These are phyloP conservation scores for Equus przewalskii DNA, from an alignment of 2,113 vertebrate species.

Conservation along the genomic window DNA sequence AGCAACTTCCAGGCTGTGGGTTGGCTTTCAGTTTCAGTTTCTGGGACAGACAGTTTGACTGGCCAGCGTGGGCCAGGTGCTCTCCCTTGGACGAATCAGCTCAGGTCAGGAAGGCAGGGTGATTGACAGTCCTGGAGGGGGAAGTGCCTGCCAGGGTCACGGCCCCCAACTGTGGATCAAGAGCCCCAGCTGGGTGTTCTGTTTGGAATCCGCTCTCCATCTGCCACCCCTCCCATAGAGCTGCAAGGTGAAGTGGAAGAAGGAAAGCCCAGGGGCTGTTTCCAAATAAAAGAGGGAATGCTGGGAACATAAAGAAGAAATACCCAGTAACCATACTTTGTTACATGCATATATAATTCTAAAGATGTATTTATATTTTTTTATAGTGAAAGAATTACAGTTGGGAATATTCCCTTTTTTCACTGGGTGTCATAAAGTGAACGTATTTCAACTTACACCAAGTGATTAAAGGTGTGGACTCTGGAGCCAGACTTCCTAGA, in stretches of 20 bases:
- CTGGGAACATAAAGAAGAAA: not conserved
- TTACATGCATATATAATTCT: not conserved
- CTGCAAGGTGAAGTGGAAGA: rapidly evolving
- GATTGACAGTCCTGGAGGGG: not conserved
- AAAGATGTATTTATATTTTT: not conserved
- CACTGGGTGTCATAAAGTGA: not conserved
- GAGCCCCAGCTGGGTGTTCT: not conserved
- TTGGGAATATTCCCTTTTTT: not conserved
- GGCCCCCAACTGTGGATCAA: not conserved
- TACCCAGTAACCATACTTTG: not conserved
- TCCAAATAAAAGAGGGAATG: not conserved
- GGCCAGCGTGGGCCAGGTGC: not conserved
- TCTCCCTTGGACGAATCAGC: not conserved
- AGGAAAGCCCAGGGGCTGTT: not conserved
- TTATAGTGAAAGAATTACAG: not conserved
- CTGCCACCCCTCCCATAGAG: not conserved
- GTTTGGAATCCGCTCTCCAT: not conserved
- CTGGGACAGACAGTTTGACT: not conserved
- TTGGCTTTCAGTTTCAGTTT: not conserved
- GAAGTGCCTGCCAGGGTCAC: not conserved
- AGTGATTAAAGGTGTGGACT: not conserved
- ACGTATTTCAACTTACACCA: not conserved
- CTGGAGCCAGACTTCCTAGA: not conserved
- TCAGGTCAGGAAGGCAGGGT: not conserved
- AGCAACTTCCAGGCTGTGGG: not conserved